phyloP scores from a whole-genome alignment of 2,113 vertebrate genomes.

The Psittacus erithacus region DNA sequence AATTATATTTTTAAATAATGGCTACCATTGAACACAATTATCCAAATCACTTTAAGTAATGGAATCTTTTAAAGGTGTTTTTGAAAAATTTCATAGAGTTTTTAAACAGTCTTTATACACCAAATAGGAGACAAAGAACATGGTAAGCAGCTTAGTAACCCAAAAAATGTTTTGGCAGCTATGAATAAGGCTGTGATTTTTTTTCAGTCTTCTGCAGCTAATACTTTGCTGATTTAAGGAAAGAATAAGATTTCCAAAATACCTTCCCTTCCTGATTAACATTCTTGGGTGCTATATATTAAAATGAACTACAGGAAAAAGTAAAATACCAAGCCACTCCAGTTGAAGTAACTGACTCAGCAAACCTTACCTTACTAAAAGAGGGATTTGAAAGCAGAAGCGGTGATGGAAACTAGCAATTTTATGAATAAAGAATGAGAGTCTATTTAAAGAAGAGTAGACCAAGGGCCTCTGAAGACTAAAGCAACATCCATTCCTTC shows the following conservation, averaged over 20 bases:
- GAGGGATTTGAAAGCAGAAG: neutral
- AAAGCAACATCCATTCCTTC: neutral
- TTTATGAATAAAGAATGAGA: slow-evolving; percentile 40
- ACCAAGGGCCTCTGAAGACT: neutral
- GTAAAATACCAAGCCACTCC: neutral
- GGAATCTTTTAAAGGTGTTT: slow-evolving; percentile 93
- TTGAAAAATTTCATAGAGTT: slow-evolving; percentile 80
- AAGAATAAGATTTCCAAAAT: neutral
- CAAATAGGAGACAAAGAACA: slow-evolving; percentile 69
- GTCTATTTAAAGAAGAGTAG: slow-evolving; percentile 17
- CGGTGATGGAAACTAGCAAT: neutral
- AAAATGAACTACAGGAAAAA: neutral
- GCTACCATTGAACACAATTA: slow-evolving; percentile 92
- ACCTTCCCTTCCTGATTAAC: neutral
- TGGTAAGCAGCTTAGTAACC: slow-evolving; percentile 66
- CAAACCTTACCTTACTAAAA: neutral
- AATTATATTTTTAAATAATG: slow-evolving; percentile 99
- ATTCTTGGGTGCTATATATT: neutral
- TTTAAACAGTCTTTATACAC: slow-evolving; percentile 79
- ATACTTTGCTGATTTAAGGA: neutral
- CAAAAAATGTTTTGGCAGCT: slow-evolving; percentile 60
- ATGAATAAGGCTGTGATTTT: slow-evolving; percentile 11
- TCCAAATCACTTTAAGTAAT: slow-evolving; percentile 94
- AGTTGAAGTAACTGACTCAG: slow-evolving; percentile 16
- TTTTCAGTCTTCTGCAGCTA: neutral